phyloP scores from a whole-genome alignment of 2,797 vertebrate genomes.

The Agapornis canus region DNA sequence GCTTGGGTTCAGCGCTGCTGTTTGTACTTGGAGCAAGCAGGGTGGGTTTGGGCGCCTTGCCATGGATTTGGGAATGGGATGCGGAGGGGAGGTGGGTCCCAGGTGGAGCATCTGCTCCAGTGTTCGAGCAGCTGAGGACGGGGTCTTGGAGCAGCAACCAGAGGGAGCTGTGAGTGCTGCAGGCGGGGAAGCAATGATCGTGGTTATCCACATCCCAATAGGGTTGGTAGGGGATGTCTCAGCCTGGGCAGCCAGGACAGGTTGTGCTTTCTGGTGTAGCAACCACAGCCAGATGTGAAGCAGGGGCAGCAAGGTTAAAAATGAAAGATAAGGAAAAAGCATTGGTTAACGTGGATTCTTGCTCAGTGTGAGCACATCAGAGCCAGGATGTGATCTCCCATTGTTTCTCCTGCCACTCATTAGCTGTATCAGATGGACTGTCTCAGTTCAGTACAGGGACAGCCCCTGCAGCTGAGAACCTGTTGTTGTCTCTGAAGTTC shows the following conservation, averaged over 20 bases:
- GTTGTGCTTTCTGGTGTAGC: rapidly evolving
- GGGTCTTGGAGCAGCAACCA: background rate
- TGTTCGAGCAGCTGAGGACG: rapidly evolving
- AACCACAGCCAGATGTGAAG: background rate
- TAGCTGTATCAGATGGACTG: background rate
- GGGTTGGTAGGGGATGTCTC: background rate
- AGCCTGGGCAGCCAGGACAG: background rate
- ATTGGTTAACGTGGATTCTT: background rate
- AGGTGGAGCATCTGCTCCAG: background rate
- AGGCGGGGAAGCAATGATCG: rapidly evolving
- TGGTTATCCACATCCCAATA: background rate
- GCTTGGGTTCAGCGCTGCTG: background rate
- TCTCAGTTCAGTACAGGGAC: background rate
- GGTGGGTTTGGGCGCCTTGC: rapidly evolving
- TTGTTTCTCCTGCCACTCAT: background rate
- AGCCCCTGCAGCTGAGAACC: background rate
- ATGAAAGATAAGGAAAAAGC: background rate
- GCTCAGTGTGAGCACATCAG: background rate
- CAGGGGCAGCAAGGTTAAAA: background rate
- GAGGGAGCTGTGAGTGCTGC: rapidly evolving
- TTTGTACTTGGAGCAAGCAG: background rate
- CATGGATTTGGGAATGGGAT: rapidly evolving
- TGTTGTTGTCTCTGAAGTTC: background rate
- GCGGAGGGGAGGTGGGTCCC: background rate
- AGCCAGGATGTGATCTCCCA: background rate